Percentiles rank a stretch among this genome's conserved stretches.
Conservation (phyloP, 2,113 vertebrate species). For the Pygathrix nemaeus region DNA sequence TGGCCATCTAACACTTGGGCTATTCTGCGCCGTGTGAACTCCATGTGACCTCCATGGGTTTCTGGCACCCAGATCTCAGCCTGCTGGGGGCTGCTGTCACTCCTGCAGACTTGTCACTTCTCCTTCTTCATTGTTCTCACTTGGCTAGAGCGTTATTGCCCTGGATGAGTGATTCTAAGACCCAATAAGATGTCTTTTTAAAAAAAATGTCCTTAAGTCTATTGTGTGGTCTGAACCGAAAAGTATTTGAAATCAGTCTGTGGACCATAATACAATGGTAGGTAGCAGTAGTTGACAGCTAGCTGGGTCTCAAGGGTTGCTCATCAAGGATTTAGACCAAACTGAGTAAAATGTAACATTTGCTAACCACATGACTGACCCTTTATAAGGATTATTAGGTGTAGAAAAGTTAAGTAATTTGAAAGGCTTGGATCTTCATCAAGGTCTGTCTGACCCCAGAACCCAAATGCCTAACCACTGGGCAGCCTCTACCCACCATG, state of each 20-base stretch:
- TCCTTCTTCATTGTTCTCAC: not conserved
- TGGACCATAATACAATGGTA: not conserved
- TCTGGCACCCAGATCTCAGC: not conserved
- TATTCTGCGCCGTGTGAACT: not conserved
- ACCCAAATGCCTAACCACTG: not conserved
- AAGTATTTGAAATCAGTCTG: not conserved
- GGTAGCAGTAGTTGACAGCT: not conserved
- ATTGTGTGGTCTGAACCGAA: not conserved
- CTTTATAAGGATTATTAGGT: not conserved
- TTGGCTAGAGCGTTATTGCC: not conserved
- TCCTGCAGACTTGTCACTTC: too few species aligned
- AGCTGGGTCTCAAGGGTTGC: not conserved
- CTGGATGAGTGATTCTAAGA: not conserved
- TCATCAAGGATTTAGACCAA: not conserved
- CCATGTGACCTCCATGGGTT: fast-evolving
- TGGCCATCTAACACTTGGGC: not conserved
- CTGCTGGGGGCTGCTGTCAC: not conserved
- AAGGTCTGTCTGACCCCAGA: not conserved
- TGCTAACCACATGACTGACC: not conserved
- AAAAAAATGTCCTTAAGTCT: not conserved
- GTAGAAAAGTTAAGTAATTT: not conserved
- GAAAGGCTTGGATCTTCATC: not conserved
- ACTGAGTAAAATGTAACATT: not conserved
- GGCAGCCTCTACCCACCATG: not conserved
- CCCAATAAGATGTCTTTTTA: not conserved